A percentile compares a stretch with the other conserved stretches of the same genome.
These are phyloP conservation scores for Heliocidaris erythrogramma DNA, from an alignment of 35 echinoderm and acorn worm species.

Conservation along the genomic window DNA sequence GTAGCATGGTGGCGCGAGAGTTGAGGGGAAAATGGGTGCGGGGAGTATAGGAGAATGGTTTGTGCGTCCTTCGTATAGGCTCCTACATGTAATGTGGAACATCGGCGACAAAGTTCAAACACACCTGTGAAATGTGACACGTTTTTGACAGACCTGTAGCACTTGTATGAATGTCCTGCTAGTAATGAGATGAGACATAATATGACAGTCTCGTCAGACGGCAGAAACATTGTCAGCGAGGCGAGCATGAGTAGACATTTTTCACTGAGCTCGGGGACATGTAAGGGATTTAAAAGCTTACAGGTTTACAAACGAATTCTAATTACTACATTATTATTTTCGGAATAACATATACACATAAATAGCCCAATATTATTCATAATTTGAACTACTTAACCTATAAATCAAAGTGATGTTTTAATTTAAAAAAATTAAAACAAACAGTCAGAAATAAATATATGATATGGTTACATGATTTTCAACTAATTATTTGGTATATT, in stretches of 20 bases:
- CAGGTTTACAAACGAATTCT: neutral
- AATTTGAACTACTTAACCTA: neutral
- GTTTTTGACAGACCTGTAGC: neutral
- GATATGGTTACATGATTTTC: too few species aligned
- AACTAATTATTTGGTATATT: too few species aligned
- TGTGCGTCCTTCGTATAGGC: too few species aligned
- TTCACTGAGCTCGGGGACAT: neutral
- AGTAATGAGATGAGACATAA: neutral
- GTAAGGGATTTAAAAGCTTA: neutral
- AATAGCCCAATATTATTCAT: neutral
- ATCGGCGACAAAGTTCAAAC: neutral
- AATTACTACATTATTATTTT: neutral
- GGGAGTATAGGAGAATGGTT: neutral
- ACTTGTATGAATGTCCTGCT: neutral
- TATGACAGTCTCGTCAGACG: neutral
- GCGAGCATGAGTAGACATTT: neutral
- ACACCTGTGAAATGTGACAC: neutral
- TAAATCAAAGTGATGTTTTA: too few species aligned
- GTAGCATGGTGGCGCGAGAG: neutral
- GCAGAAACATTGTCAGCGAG: neutral
- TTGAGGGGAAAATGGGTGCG: neutral
- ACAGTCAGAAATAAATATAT: too few species aligned
- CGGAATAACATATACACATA: neutral
- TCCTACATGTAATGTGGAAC: neutral
- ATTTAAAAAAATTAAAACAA: too few species aligned